A percentile compares a stretch with the other conserved stretches of the same genome.
Evolutionary conservation across 2,888 invertebrate species (phyloP).

Genomic region (Amiota minor): DNA sequence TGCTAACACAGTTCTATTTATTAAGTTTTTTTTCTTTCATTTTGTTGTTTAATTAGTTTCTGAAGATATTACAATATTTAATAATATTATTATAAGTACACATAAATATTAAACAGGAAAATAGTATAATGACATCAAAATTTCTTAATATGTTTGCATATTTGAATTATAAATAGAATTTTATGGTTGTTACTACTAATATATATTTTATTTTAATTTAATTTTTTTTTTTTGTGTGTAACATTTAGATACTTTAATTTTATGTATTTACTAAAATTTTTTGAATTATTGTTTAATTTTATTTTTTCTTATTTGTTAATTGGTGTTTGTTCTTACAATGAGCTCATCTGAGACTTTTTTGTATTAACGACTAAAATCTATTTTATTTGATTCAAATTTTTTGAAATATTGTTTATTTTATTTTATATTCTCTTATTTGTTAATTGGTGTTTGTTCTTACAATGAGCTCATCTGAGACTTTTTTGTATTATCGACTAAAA

Average conservation of each 20-base stretch:
- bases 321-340: conserved; percentile 69
- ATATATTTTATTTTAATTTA: conserved; percentile 31
- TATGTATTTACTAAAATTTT: conserved; percentile 14
- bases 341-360: conserved; percentile 41
- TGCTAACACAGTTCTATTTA: conserved; percentile 21
- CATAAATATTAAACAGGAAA: conserved; percentile 4
- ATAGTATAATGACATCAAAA: not conserved
- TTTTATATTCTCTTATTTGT: conserved; percentile 42
- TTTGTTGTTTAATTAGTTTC: not conserved
- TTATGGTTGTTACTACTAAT: not conserved
- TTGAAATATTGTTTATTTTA: conserved; percentile 23
- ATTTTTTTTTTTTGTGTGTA: conserved; percentile 31
- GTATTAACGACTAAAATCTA: conserved; percentile 37
- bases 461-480: conserved; percentile 52
- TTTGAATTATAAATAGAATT: not conserved
- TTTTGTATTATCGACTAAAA: conserved; percentile 36
- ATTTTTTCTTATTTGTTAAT: conserved; percentile 49
- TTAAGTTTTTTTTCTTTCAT: not conserved
- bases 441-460: conserved; percentile 68
- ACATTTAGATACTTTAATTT: conserved; percentile 20
- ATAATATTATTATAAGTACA: not conserved
- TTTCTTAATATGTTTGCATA: conserved; percentile 20
- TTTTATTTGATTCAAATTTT: conserved; percentile 35
- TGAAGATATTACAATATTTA: not conserved
- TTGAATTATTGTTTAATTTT: conserved; percentile 1